Conservation (phyloP, 1,140 invertebrate genomes). For the Brachionus calyciflorus region DNA sequence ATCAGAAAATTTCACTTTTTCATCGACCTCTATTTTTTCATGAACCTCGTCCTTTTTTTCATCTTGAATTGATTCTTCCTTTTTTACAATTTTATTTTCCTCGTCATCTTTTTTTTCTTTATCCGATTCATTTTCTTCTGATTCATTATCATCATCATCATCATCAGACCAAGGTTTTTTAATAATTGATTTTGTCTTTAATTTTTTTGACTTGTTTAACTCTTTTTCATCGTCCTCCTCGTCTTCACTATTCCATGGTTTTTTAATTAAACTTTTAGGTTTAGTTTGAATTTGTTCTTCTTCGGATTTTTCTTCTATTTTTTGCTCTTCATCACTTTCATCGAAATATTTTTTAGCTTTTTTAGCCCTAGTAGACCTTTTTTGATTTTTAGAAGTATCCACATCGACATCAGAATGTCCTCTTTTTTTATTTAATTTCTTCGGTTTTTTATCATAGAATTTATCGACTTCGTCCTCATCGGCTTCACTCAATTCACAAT, state of each 20-base stretch:
- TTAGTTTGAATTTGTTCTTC: not conserved
- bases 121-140: not conserved
- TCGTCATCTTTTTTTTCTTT: not conserved
- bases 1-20: no score
- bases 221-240: not conserved
- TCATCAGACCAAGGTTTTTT: slow-evolving; percentile 16
- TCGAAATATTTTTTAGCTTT: not conserved
- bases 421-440: not conserved
- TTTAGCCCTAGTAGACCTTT: not conserved
- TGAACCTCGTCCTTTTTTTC: not conserved
- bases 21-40: not conserved
- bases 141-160: not conserved
- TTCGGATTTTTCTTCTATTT: not conserved
- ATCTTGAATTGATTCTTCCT: not conserved
- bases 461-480: no score
- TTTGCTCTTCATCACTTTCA: not conserved
- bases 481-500: not conserved
- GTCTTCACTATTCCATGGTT: not conserved
- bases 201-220: not conserved
- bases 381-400: not conserved
- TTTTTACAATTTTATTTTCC: not conserved
- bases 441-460: no score
- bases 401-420: not conserved
- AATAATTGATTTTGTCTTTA: not conserved
- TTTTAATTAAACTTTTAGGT: not conserved